A percentile compares a stretch with the other conserved stretches of the same genome.
Evolutionary conservation across 92 coral and sea anemone species (phyloP).

Genomic region (Phenganax stokvisi): DNA sequence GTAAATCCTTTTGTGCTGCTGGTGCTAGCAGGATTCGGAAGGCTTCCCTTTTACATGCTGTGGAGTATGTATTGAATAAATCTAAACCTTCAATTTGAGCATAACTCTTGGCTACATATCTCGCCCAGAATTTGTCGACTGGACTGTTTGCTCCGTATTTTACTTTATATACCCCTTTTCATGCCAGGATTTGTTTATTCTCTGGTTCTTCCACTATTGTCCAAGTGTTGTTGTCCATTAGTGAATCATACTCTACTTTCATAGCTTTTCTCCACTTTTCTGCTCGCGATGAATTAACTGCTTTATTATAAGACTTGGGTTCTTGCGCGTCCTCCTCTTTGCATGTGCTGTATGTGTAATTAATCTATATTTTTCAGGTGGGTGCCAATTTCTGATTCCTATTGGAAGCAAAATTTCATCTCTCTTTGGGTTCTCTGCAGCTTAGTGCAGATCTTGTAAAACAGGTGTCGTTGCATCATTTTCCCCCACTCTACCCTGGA

Average conservation of each 20-base stretch:
- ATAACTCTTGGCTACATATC: background rate
- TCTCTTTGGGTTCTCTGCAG: no score
- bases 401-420: no score
- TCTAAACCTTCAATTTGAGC: background rate
- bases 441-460: no score
- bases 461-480: no score
- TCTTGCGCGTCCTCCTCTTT: background rate
- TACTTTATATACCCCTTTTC: background rate
- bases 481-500: no score
- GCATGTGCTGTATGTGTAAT: no score
- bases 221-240: constrained; percentile 25
- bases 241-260: constrained; percentile 13
- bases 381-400: no score
- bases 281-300: background rate
- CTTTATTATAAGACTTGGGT: background rate
- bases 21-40: background rate
- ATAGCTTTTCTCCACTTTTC: constrained; percentile 8
- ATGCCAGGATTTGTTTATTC: background rate
- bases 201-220: background rate
- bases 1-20: no score
- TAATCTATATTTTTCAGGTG: no score
- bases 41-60: background rate
- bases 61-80: background rate
- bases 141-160: background rate
- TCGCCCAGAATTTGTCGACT: background rate